Percentiles rank a stretch among this genome's conserved stretches.
These are phyloP conservation scores for Drosophila auraria DNA, from an alignment of 1,140 invertebrate species.

Conservation along the genomic window DNA sequence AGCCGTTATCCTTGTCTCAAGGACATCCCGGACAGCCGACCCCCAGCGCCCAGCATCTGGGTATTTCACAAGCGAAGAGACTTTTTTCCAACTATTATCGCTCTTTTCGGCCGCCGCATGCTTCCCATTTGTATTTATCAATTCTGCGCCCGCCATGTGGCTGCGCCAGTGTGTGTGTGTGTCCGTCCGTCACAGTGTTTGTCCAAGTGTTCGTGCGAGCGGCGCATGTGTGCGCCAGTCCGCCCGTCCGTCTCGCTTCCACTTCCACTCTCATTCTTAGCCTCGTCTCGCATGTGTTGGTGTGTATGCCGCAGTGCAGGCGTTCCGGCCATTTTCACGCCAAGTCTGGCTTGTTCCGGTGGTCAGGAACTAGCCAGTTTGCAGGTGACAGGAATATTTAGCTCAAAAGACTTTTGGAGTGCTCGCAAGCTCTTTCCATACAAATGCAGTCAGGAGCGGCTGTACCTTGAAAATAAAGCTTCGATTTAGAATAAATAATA, in stretches of 20 bases:
- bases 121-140: conserved; percentile 70
- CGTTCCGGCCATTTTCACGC: background rate
- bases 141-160: conserved; percentile 54
- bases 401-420: background rate
- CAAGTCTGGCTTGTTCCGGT: conserved; percentile 19
- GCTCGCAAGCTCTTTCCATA: too few relatives aligned
- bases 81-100: conserved; percentile 63
- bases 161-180: conserved; percentile 29
- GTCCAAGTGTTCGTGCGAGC: conserved; percentile 53
- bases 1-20: conserved; percentile 69
- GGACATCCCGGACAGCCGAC: conserved; percentile 30
- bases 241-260: conserved; percentile 10
- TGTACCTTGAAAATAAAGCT: too few relatives aligned
- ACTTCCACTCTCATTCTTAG: conserved; percentile 3
- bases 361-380: conserved; percentile 4
- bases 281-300: conserved; percentile 24
- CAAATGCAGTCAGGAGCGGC: too few relatives aligned
- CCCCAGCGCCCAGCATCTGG: conserved; percentile 27
- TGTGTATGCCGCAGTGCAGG: conserved; percentile 31
- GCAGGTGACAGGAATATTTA: background rate
- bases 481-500: too few relatives aligned
- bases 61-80: conserved; percentile 55
- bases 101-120: conserved; percentile 62
- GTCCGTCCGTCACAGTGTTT: conserved; percentile 26
- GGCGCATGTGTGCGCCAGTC: conserved; percentile 52